Base-by-base conservation (phyloP, 2,113 vertebrate species). In the Promerops cafer region DNA sequence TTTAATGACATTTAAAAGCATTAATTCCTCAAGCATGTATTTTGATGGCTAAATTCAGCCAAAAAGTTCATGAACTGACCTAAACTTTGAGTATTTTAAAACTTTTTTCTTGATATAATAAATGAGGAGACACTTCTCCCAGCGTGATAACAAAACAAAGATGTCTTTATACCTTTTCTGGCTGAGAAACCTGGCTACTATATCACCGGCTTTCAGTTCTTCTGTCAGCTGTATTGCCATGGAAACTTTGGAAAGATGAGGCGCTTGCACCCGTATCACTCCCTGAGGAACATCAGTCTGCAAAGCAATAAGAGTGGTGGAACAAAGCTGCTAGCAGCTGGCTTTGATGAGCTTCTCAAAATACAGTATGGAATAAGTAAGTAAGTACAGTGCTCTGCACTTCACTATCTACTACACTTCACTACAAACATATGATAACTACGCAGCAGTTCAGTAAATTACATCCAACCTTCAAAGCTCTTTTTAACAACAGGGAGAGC, bases 191-290 rank as follows among this genome's bases (percentile, higher is more conserved):
- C 99, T 99, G 91, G 98, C 98, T 69, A 99, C 97, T 28, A 99
- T 96, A 94, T 99, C 99, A 52, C 98, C 94, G 3, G 99, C 99
- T 98, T 98, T 99, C 80, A 99, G 96, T 47, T 99, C 98, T 96
- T 98, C 99, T 4, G 99, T 99, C 75, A 99, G 98, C 98, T 99
- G 98, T 87, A 99, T 97, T 35, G 98, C 99, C 99, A 99, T 99
- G 89, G 99, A 99, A 95, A 99, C 98, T 97, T 99, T 99, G 5
- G 98, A 99, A 98, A 99, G 99, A 98, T 99, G 99, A 42, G 99
- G 99, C 3, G 99, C 99, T 84, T 99, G 99, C 68, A 99, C 99
- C 95, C 99, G 98, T 96, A 99, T 99, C 91, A 99, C 98, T 88
- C 99, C 98, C 97, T 98, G 98, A 89, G 98, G 98, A 91, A 97